Percentiles rank a stretch among this genome's conserved stretches.
Evolutionary conservation across 2,797 vertebrate species (phyloP).

Genomic region (Psittacula echo): DNA sequence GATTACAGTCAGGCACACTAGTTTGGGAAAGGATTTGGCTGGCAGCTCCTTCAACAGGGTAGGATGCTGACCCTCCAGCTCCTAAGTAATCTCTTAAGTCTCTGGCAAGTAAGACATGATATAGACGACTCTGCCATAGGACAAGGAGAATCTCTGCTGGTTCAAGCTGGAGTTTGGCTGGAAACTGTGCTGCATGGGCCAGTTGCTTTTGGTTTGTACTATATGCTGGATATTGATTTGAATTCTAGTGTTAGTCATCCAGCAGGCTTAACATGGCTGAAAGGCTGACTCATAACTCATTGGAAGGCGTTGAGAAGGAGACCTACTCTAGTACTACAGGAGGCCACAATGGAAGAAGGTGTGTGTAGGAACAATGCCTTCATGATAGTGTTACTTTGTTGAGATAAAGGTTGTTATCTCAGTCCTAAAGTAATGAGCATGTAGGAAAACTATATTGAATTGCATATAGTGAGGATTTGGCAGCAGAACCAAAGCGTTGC

Average conservation of each 20-base stretch:
- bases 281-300: neutral
- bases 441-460: neutral
- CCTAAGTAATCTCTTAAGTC: neutral
- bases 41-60: neutral
- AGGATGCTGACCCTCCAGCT: neutral
- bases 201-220: neutral
- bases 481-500: neutral
- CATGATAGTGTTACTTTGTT: neutral
- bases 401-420: neutral
- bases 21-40: neutral
- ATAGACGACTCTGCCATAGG: accelerated
- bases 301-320: neutral
- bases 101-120: neutral
- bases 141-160: neutral
- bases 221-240: neutral
- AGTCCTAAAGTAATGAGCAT: neutral
- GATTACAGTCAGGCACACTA: neutral
- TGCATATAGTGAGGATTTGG: neutral
- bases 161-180: neutral
- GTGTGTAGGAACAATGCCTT: neutral
- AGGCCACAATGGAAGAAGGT: neutral
- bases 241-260: neutral
- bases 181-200: neutral
- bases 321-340: neutral
- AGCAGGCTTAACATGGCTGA: neutral